These are phyloP conservation scores for Lepidurus couesii DNA, from an alignment of 1,140 invertebrate species.

Conservation along the genomic window DNA sequence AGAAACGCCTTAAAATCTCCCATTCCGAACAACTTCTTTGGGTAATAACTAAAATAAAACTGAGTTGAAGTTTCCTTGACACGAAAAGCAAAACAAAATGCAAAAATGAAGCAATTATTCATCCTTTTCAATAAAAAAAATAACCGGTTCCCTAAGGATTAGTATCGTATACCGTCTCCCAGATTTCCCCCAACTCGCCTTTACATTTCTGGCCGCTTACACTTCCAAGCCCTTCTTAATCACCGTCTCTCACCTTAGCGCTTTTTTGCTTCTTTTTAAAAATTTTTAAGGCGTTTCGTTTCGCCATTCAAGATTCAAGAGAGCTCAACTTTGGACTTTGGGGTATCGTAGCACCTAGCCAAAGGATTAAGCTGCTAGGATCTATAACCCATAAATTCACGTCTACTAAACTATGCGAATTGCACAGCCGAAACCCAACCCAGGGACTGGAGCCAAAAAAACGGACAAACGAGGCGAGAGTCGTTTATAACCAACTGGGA, in stretches of 20 bases:
- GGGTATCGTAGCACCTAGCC: neutral
- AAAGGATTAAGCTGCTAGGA: constrained; percentile 1
- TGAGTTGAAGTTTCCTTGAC: too few relatives aligned
- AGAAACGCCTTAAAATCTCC: too few relatives aligned
- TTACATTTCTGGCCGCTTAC: too few relatives aligned
- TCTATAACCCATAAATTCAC: neutral
- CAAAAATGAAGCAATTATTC: too few relatives aligned
- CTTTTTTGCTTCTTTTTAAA: neutral
- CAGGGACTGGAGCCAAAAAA: neutral
- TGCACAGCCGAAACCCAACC: neutral
- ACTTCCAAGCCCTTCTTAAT: too few relatives aligned
- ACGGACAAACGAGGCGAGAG: neutral
- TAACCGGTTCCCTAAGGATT: too few relatives aligned
- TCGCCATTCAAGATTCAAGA: neutral
- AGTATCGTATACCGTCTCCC: too few relatives aligned
- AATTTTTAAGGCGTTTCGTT: neutral
- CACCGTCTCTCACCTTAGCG: neutral
- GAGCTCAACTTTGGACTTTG: neutral
- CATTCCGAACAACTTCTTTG: too few relatives aligned
- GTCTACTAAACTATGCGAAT: constrained; percentile 4
- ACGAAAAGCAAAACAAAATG: too few relatives aligned
- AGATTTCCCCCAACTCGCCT: too few relatives aligned
- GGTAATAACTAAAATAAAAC: too few relatives aligned
- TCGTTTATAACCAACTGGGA: neutral
- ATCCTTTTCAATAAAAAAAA: too few relatives aligned